These are phyloP conservation scores for Periparus ater DNA, from an alignment of 2,797 vertebrate genomes.

Conservation along the genomic window DNA sequence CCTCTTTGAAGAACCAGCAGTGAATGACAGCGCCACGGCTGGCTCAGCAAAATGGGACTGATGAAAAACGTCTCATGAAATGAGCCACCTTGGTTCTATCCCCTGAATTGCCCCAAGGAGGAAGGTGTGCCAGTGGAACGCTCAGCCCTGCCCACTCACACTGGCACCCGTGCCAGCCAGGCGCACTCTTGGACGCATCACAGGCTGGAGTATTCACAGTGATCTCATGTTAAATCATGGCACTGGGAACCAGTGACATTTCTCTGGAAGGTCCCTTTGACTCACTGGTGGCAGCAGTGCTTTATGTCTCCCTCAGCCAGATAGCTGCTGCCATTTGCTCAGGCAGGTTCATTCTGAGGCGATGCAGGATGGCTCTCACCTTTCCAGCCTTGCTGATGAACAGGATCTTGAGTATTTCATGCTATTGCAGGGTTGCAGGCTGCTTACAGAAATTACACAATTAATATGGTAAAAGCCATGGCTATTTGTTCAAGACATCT, in stretches of 20 bases:
- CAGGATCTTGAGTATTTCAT: not conserved
- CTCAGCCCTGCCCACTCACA: not conserved
- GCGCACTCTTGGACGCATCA: not conserved
- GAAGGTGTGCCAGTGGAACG: not conserved
- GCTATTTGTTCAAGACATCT: not conserved
- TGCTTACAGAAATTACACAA: not conserved
- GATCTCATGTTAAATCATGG: not conserved
- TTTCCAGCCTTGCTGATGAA: not conserved
- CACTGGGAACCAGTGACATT: not conserved
- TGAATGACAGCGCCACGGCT: not conserved
- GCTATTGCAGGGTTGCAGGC: not conserved
- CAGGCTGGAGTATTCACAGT: not conserved
- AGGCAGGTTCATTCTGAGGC: accelerated
- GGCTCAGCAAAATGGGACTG: not conserved
- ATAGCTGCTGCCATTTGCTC: not conserved
- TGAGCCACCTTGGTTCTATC: not conserved
- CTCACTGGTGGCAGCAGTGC: accelerated
- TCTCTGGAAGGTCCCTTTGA: not conserved
- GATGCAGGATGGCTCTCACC: accelerated
- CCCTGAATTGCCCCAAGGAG: not conserved
- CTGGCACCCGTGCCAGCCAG: accelerated
- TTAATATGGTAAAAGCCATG: not conserved
- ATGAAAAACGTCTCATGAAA: not conserved
- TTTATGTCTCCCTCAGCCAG: not conserved
- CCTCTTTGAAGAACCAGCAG: not conserved